Evolutionary conservation across 2,113 vertebrate genomes (phyloP).

Genomic region (Entomyzon cyanotis): DNA sequence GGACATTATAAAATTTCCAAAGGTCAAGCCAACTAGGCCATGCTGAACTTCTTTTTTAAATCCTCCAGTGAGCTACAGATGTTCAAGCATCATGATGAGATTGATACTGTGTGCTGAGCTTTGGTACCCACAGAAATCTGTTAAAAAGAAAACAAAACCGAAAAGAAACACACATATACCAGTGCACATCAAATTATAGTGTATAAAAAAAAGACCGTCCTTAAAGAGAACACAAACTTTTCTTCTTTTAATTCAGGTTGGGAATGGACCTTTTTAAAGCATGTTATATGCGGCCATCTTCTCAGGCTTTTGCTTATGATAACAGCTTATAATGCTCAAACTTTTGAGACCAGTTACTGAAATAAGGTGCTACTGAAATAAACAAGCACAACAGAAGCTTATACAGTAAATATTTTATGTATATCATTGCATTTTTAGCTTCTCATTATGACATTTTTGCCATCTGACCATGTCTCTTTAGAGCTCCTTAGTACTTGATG

Average conservation of each 20-base stretch:
- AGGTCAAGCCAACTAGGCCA: conserved; percentile 71
- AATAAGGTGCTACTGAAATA: neutral
- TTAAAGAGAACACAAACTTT: neutral
- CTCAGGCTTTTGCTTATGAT: neutral
- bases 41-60: conserved; percentile 58
- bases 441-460: neutral
- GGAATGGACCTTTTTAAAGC: neutral
- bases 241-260: neutral
- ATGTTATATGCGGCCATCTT: neutral
- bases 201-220: neutral
- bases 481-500: neutral
- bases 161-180: neutral
- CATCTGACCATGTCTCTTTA: neutral
- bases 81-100: conserved; percentile 45
- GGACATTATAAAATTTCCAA: conserved; percentile 84
- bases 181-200: neutral
- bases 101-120: neutral
- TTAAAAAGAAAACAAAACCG: neutral
- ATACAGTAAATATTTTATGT: neutral
- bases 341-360: neutral
- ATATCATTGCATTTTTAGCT: neutral
- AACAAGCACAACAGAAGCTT: neutral
- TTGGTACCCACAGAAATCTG: conserved; percentile 54
- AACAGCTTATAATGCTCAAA: neutral
- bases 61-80: conserved; percentile 21